A percentile compares a stretch with the other conserved stretches of the same genome.
These are phyloP conservation scores for Tetragonisca angustula DNA, from an alignment of 2,888 invertebrate genomes.

Conservation along the genomic window DNA sequence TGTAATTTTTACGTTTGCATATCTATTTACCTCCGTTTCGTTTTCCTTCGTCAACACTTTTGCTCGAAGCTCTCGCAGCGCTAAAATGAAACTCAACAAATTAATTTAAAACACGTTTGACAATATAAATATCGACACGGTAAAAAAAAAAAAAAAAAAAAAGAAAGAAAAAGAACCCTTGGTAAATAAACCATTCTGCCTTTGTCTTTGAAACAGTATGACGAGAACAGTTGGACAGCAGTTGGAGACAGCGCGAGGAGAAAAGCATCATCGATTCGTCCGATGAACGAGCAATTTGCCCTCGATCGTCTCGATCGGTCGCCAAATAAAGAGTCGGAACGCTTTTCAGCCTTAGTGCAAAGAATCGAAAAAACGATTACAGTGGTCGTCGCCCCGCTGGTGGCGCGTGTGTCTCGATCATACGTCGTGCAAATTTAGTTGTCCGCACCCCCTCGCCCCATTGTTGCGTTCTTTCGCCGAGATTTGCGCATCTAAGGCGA, in stretches of 20 bases:
- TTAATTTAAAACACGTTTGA: too few relatives aligned
- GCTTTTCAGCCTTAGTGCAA: background rate
- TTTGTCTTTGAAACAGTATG: background rate
- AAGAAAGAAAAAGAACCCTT: too few relatives aligned
- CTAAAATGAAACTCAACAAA: too few relatives aligned
- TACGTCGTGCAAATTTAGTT: background rate
- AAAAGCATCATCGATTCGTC: background rate
- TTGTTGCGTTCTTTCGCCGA: background rate
- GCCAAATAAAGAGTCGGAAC: slow-evolving; percentile 43
- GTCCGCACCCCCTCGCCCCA: background rate
- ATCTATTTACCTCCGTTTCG: too few relatives aligned
- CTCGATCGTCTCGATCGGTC: background rate
- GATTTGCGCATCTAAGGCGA: background rate
- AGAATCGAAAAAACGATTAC: slow-evolving; percentile 19
- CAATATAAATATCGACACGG: too few relatives aligned
- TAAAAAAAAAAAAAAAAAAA: too few relatives aligned
- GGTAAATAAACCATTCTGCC: too few relatives aligned
- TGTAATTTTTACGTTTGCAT: too few relatives aligned
- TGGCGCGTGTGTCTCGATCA: background rate
- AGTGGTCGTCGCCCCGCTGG: background rate
- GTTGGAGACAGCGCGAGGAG: too few relatives aligned
- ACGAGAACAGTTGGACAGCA: background rate
- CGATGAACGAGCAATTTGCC: background rate
- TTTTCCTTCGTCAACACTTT: too few relatives aligned
- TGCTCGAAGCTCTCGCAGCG: too few relatives aligned